Evolutionary conservation across 2,888 invertebrate species (phyloP), one percentile per base, ranked within the genome.

Genomic region (Cryptophagus acutangulus): DNA sequence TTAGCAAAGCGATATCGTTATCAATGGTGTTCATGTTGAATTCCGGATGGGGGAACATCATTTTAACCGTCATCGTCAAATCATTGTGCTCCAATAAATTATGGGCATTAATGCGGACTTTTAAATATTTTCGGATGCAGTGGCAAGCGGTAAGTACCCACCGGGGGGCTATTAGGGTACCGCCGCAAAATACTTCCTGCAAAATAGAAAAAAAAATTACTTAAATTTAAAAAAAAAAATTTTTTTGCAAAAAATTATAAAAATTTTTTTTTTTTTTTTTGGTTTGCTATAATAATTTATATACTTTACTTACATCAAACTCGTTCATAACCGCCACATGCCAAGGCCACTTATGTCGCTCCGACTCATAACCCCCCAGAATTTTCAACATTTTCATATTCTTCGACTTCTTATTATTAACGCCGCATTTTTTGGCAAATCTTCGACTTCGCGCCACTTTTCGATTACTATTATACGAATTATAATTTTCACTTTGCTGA

Each of bases 121-220:
- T 82, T 10, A 92, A 75, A 26, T 82, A 78, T 48, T 82, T 79
- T 47, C 85, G 74, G 17, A 90, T 81, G 63, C 92, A 92, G 62
- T 92, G 92, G 1, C 89, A 89, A 0, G 90, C 90, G 0, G 91
- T 90, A 41, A 91, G 73, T 31, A 91, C 83, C 90, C 91, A 92
- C 31, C 81, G 76, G 0, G 86, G 76, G 0, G 86, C 81, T 12
- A 92, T 78, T 17, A 92, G 66, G 1, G 91, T 90, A 1, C 91
- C 92, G 0, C 91, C 91, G 61, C 91, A 92, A 62, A 90, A 89
- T 17, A 87, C 84, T 71, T 92, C 91, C 83, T 88, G 58, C 16
- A 59, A 61, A n/a, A n/a, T 51, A 42, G 52, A 47, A 50, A 18
- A 39, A 26, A 20, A 20, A 20, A 41, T n/a, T 26, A 4, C 12